phyloP scores from a whole-genome alignment of 2,797 vertebrate genomes.

The Philypnodon macrostomus region DNA sequence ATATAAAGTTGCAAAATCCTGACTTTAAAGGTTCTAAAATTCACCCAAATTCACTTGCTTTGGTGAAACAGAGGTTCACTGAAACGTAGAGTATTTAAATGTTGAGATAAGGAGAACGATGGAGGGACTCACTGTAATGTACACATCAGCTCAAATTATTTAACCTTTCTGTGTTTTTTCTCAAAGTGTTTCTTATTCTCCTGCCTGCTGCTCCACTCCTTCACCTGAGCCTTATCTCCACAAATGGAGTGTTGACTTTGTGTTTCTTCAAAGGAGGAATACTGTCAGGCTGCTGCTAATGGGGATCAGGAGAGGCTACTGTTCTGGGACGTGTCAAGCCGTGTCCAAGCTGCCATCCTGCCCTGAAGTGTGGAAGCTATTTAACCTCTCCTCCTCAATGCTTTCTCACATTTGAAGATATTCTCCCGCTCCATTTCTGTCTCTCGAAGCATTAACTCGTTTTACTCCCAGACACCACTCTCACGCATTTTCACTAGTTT shows the following conservation, averaged over 20 bases:
- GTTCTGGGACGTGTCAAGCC: slow-evolving; percentile 74
- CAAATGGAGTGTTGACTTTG: slow-evolving; percentile 77
- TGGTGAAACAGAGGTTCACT: no score
- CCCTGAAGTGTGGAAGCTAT: slow-evolving; percentile 68
- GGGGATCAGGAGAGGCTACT: slow-evolving; percentile 74
- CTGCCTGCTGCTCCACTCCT: slow-evolving; percentile 42
- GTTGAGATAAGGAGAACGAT: slow-evolving; percentile 12
- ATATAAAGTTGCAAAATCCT: no score
- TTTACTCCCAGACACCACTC: slow-evolving; percentile 25
- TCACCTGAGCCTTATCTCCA: slow-evolving; percentile 75
- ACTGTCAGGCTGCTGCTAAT: slow-evolving; percentile 72
- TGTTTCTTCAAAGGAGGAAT: slow-evolving; percentile 74
- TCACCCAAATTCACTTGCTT: no score
- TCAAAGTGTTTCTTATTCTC: slow-evolving; percentile 33
- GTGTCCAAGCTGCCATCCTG: slow-evolving; percentile 69
- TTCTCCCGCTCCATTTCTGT: slow-evolving; percentile 15
- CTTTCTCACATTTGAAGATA: slow-evolving; percentile 57
- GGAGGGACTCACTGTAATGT: slow-evolving; percentile 10
- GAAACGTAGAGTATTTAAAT: slow-evolving; percentile 13
- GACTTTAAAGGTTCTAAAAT: no score
- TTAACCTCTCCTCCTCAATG: slow-evolving; percentile 60
- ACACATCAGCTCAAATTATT: slow-evolving; percentile 54
- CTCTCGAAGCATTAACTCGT: slow-evolving; percentile 39
- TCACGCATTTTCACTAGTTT: slow-evolving; percentile 34
- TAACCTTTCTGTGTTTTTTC: slow-evolving; percentile 46